Base-by-base conservation (phyloP, 2,888 invertebrate genomes). In the Cosmia pyralina region DNA sequence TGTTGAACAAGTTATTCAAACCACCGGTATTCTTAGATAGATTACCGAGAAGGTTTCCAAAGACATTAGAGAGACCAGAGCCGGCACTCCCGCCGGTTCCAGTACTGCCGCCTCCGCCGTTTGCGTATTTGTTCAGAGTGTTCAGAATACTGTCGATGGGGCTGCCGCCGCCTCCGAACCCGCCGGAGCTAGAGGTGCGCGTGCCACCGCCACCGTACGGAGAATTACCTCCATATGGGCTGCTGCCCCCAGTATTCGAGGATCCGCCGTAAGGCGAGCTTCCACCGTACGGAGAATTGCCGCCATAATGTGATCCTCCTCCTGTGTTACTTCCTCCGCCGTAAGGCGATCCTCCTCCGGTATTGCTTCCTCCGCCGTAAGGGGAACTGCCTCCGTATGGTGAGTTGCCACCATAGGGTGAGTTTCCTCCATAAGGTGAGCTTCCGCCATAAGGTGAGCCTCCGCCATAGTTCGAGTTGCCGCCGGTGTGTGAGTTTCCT, bases 21-120 rank as follows among this genome's bases (percentile, higher is more conserved):
- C 75, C 86, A 57, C 89, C 95, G 81, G 86, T 94, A 82, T 86
- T 93, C 84, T 95, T 96, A 64, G 94, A 91, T 68, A 96, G 89
- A 84, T 91, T 93, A 41, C 95, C 93, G 78, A 96, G 92, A 85
- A 96, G 93, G 84, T 92, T 94, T 38, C 94, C 91, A 48, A 86
- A 75, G 28, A 87, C 74, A 65, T 84, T 80, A 17, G 86, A 75
- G 0, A 96, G 82, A 44, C 93, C 90, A 44, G 90, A 87, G 63
- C 81, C 81, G 38, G 53, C 34, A 13, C n/a, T 48, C 17, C 77
- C 72, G 11, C 68, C 76, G 53, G 52, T 34, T 52, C 79, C 79
- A 62, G 68, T 2, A 22, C 46, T 79, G 17, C 79, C 75, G 15
- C 78, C 67, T 55, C 74, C 83, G 11, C 91, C 90, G 46, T 78